Percentiles rank a stretch among this genome's conserved stretches.
Evolutionary conservation across 2,113 vertebrate species (phyloP).

Genomic region (Silurus meridionalis): DNA sequence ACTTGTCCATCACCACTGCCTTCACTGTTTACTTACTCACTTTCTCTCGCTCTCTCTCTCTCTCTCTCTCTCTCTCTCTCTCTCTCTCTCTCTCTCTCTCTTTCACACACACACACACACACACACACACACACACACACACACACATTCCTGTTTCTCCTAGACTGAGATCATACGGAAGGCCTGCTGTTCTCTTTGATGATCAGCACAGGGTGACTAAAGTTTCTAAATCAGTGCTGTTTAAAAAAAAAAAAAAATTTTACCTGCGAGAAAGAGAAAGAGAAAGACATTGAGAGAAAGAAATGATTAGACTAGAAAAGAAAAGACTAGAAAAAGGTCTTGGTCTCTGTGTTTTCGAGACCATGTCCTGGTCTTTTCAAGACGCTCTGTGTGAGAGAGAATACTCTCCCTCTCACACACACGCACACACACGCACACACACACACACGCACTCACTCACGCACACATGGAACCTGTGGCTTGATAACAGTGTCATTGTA

Average conservation of each 20-base stretch:
- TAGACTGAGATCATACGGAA: conserved; percentile 17
- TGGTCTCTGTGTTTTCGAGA: too few relatives aligned
- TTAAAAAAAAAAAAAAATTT: neutral
- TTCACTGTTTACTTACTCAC: neutral
- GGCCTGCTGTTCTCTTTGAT: conserved; percentile 25
- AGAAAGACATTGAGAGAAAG: conserved; percentile 1
- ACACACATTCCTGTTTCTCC: neutral
- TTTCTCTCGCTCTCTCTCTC: neutral
- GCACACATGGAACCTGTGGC: conserved; percentile 9
- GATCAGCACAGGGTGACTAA: conserved; percentile 20
- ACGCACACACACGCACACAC: neutral
- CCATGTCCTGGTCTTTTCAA: neutral
- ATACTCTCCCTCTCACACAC: neutral
- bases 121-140: conserved; percentile 34
- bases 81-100: neutral
- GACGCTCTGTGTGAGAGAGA: conserved; percentile 10
- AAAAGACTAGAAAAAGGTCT: neutral
- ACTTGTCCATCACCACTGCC: neutral
- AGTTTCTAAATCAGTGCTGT: neutral
- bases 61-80: neutral
- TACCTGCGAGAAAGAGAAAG: neutral
- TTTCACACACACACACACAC: neutral
- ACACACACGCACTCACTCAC: neutral
- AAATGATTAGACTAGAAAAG: neutral
- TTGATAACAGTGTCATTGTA: conserved; percentile 49